These are phyloP conservation scores for Zele albiditarsus DNA, from an alignment of 2,888 invertebrate species.

Conservation along the genomic window DNA sequence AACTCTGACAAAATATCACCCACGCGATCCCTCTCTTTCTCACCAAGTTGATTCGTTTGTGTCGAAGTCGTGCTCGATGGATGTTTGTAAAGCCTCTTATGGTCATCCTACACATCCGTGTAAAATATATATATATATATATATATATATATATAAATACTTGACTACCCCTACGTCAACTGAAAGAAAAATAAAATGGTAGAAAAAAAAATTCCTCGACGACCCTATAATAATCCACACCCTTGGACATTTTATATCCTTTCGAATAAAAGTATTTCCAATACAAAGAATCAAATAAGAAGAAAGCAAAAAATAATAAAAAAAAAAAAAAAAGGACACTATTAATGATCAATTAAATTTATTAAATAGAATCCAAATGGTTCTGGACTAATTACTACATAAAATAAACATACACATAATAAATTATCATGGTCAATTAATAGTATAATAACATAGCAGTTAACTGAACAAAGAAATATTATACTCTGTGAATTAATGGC, in stretches of 20 bases:
- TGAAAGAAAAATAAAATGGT: not conserved
- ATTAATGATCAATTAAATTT: not conserved
- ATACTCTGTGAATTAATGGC: not conserved
- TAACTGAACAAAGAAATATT: not conserved
- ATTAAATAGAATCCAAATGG: not conserved
- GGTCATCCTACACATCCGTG: constrained; percentile 1
- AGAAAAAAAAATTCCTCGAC: not conserved
- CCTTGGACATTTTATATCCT: not conserved
- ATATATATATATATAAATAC: not conserved
- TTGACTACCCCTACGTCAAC: not conserved
- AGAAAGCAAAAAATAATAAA: not conserved
- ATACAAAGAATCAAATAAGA: not conserved
- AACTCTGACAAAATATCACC: constrained; percentile 41
- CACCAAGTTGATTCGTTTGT: constrained; percentile 1
- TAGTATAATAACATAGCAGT: not conserved
- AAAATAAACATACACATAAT: not conserved
- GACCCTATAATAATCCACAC: not conserved
- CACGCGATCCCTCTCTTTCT: constrained; percentile 10
- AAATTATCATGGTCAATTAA: not conserved
- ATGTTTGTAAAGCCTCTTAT: constrained; percentile 22
- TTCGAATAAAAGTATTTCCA: not conserved
- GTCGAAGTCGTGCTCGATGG: not conserved
- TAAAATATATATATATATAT: not conserved
- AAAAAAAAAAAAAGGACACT: not conserved
- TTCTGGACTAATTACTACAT: not conserved